Conservation (phyloP, 2,113 vertebrate species). For the Miniopterus natalensis region DNA sequence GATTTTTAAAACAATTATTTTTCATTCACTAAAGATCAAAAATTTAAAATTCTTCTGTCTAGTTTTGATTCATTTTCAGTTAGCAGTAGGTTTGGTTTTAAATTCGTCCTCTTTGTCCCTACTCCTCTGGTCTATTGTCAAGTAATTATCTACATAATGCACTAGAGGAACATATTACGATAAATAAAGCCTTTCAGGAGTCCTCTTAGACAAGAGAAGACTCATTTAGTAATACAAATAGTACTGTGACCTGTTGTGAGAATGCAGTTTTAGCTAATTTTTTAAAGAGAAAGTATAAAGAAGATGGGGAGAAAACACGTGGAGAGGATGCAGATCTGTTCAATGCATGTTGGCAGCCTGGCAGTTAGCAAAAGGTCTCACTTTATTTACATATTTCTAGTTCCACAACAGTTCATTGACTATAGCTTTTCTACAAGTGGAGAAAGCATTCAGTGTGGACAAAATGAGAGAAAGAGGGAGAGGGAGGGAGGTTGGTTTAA, state of each 20-base stretch:
- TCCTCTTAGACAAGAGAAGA: neutral
- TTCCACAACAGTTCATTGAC: neutral
- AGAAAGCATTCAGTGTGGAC: constrained; percentile 7
- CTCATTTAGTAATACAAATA: constrained; percentile 34
- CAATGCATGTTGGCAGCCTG: neutral
- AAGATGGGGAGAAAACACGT: neutral
- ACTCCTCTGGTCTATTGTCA: neutral
- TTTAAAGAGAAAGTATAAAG: constrained; percentile 32
- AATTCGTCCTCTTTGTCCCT: neutral
- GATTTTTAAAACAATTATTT: constrained; percentile 34
- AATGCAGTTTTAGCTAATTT: constrained; percentile 38
- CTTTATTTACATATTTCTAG: neutral
- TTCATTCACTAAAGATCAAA: constrained; percentile 9
- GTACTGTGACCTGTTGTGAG: constrained; percentile 36
- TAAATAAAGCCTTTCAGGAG: constrained; percentile 9
- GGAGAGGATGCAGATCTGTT: neutral
- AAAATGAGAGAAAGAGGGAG: neutral
- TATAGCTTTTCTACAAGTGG: neutral
- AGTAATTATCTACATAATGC: neutral
- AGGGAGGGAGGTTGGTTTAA: neutral
- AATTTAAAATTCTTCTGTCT: constrained; percentile 48
- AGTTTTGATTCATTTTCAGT: constrained; percentile 10
- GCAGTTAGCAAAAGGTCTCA: neutral
- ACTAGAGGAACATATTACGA: constrained; percentile 30
- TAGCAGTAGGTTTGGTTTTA: constrained; percentile 27